These are phyloP conservation scores for Drosophila orena DNA, from an alignment of 1,140 invertebrate species.

Conservation along the genomic window DNA sequence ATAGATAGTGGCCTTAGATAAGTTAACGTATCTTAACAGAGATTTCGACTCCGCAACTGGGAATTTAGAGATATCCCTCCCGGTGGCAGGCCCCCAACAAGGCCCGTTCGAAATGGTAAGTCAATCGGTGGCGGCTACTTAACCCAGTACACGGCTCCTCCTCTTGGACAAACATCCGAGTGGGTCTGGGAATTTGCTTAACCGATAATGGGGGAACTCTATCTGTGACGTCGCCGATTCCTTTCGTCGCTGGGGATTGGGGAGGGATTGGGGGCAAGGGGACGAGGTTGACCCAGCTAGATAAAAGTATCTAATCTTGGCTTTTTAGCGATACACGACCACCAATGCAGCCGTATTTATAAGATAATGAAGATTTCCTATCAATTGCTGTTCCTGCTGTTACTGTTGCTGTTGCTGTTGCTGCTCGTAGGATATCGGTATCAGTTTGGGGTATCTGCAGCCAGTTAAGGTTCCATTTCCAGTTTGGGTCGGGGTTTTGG, in stretches of 20 bases:
- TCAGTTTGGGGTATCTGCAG: conserved; percentile 76
- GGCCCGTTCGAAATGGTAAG: conserved; percentile 19
- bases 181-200: conserved; percentile 58
- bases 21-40: conserved; percentile 85
- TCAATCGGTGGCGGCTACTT: conserved; percentile 40
- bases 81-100: conserved; percentile 61
- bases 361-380: conserved; percentile 85
- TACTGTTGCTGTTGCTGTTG: conserved; percentile 19
- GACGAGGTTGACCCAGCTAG: conserved; percentile 78
- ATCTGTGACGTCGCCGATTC: conserved; percentile 74
- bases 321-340: conserved; percentile 74
- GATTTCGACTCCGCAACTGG: conserved; percentile 66
- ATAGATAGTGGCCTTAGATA: conserved; percentile 85
- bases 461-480: conserved; percentile 25
- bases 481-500: conserved; percentile 19
- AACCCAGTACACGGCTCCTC: conserved; percentile 1
- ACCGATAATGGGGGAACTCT: conserved; percentile 60
- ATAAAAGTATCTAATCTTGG: conserved; percentile 85
- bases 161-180: conserved; percentile 20
- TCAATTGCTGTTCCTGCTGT: conserved; percentile 60
- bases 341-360: conserved; percentile 72
- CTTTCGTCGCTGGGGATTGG: conserved; percentile 30
- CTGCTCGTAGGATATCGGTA: conserved; percentile 63
- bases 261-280: not conserved
- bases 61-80: not conserved